Percentiles rank a stretch among this genome's conserved stretches.
These are phyloP conservation scores for Euproctis similis DNA, from an alignment of 2,888 invertebrate genomes.

Conservation along the genomic window DNA sequence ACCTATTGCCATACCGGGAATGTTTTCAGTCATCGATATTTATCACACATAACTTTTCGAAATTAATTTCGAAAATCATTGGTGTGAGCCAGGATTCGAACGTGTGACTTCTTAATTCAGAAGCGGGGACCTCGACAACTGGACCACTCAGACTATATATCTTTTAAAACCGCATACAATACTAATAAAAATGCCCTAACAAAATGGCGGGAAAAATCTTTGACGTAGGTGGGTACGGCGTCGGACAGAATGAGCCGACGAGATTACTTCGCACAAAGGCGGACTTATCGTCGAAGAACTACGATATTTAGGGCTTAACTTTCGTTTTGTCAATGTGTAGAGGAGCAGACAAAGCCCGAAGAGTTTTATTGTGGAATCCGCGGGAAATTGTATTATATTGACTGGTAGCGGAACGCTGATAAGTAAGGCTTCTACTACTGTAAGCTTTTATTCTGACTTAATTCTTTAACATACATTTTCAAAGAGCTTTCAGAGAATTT, in stretches of 20 bases:
- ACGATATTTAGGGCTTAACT: slow-evolving; percentile 61
- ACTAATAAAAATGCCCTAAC: slow-evolving; percentile 60
- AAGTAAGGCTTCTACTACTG: neutral
- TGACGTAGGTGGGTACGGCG: slow-evolving; percentile 31
- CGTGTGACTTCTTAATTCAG: too few relatives aligned
- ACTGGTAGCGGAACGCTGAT: neutral
- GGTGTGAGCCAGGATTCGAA: too few relatives aligned
- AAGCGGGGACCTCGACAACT: too few relatives aligned
- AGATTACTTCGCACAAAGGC: slow-evolving; percentile 61
- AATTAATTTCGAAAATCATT: too few relatives aligned
- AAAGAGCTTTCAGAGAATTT: too few relatives aligned
- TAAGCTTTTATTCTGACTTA: too few relatives aligned
- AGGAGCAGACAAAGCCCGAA: slow-evolving; percentile 13
- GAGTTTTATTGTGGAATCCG: slow-evolving; percentile 21
- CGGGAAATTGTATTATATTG: slow-evolving; percentile 5
- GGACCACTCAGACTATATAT: too few relatives aligned
- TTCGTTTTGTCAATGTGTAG: slow-evolving; percentile 29
- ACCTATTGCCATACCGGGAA: too few relatives aligned
- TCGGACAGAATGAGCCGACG: slow-evolving; percentile 46
- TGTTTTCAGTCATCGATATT: too few relatives aligned
- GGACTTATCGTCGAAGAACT: slow-evolving; percentile 45
- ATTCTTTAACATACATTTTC: too few relatives aligned
- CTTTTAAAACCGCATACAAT: slow-evolving; percentile 25
- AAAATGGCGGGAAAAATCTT: slow-evolving; percentile 46
- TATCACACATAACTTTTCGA: too few relatives aligned